phyloP scores from a whole-genome alignment of 2,888 invertebrate genomes.

The Orthonychiurus folsomi region DNA sequence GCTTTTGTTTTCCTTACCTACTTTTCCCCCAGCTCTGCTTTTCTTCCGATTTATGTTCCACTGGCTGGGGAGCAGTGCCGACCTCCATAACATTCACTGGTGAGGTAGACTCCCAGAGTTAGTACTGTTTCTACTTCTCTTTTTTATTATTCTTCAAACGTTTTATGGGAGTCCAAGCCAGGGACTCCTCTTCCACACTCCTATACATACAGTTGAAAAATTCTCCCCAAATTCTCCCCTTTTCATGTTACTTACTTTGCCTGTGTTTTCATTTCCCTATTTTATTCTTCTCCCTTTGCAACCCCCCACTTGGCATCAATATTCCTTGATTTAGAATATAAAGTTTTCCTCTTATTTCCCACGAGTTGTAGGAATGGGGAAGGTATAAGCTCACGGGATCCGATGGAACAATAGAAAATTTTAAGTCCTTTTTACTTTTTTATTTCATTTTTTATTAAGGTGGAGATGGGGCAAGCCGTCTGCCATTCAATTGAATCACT shows the following conservation, averaged over 20 bases:
- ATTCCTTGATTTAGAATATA: slow-evolving; percentile 37
- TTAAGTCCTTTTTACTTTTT: neutral
- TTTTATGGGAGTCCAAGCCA: slow-evolving; percentile 36
- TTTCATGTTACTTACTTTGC: neutral
- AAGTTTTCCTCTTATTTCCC: slow-evolving; percentile 31
- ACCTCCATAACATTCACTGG: too few species aligned
- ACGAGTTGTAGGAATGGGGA: slow-evolving; percentile 18
- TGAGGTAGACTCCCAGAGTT: too few species aligned
- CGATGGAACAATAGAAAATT: neutral
- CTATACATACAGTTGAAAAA: neutral
- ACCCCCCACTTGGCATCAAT: slow-evolving; percentile 28
- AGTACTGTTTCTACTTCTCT: slow-evolving; percentile 14
- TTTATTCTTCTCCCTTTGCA: slow-evolving; percentile 18
- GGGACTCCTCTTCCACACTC: slow-evolving; percentile 20
- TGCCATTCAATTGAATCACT: too few species aligned
- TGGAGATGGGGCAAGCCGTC: too few species aligned
- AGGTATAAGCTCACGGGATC: too few species aligned
- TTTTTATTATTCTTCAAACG: slow-evolving; percentile 38
- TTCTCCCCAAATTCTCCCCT: neutral
- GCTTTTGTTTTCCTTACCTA: slow-evolving; percentile 29
- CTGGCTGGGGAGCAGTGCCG: neutral
- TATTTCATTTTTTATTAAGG: neutral
- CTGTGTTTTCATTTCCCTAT: slow-evolving; percentile 33
- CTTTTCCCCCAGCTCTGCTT: slow-evolving; percentile 15
- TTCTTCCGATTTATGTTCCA: slow-evolving; percentile 7